Base-by-base conservation (phyloP, 2,113 vertebrate species). In the Kryptolebias marmoratus region DNA sequence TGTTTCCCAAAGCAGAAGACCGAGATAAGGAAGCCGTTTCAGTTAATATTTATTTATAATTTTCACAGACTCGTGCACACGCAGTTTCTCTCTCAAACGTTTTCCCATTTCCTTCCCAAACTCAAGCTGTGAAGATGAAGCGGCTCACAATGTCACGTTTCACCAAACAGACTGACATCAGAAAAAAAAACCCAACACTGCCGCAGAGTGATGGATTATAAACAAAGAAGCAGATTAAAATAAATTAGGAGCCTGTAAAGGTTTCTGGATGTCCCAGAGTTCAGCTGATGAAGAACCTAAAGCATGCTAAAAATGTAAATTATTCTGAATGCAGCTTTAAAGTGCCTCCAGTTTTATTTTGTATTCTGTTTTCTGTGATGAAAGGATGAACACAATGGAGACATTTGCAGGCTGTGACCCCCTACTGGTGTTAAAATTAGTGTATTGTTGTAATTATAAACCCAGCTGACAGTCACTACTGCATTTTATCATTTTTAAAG, bases 211-310 rank as follows among this genome's bases (percentile, higher is more conserved):
- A 84, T 64, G 11, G 64, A 84, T 80, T 68, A 71, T 71, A 55
- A 68, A 55, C 68, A 57, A 36, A 66, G 60, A 6, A 47, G 1
- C 60, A 79, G 80, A 85, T 85, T 81, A 76, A 77, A 82, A 77
- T 71, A 71, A 71, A 77, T 50, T 22, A 54, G 49, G 55, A 48
- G 54, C 64, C 48, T 0, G 18, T 30, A 62, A 80, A 76, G 58
- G 80, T 76, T 83, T 80, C 67, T 77, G 86, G 75, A 78, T 75
- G 70, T 67, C 70, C 70, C 31, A 2, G 18, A 64, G 77, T 73
- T 70, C 75, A 63, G 68, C 70, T 80, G 80, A 82, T 65, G 70
- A 68, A 64, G 59, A 67, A 69, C 58, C 75, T 47, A 1, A 0
- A 56, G 42, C 59, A 86, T 77, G 80, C 63, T n/a, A n/a, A 39